phyloP scores from a whole-genome alignment of 1,140 invertebrate species.

The Lutraria rhynchaena region DNA sequence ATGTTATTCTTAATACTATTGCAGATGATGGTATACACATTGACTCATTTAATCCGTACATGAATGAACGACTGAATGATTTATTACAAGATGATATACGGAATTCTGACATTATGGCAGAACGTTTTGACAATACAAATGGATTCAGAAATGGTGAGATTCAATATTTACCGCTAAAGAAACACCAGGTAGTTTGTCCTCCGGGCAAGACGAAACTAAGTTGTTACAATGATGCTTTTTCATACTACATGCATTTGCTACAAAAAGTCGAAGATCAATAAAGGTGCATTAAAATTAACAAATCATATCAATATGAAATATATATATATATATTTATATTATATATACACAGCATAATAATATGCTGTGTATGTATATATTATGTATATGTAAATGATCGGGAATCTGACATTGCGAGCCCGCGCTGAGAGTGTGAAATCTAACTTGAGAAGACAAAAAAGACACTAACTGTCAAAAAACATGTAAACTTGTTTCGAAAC shows the following conservation, averaged over 20 bases:
- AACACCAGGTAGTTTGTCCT: conserved; percentile 31
- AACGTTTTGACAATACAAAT: not conserved
- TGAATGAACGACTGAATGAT: not conserved
- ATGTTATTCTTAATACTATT: not conserved
- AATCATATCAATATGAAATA: too few species aligned
- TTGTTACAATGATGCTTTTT: conserved; percentile 30
- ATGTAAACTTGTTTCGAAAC: too few species aligned
- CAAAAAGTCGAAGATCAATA: conserved; percentile 7
- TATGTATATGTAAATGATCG: too few species aligned
- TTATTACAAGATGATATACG: not conserved
- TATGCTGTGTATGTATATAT: too few species aligned
- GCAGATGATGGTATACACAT: not conserved
- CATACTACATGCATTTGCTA: conserved; percentile 24
- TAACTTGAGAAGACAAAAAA: too few species aligned
- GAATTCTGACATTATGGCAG: not conserved
- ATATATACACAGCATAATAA: too few species aligned
- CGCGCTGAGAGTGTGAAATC: too few species aligned
- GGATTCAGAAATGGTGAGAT: not conserved
- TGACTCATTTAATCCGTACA: not conserved
- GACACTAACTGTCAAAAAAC: too few species aligned
- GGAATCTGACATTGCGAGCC: too few species aligned
- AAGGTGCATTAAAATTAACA: too few species aligned
- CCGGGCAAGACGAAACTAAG: not conserved
- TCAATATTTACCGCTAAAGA: not conserved
- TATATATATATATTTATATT: too few species aligned